Percentiles rank a stretch among this genome's conserved stretches.
phyloP scores from a whole-genome alignment of 1,140 invertebrate species.

The Homalodisca vitripennis region DNA sequence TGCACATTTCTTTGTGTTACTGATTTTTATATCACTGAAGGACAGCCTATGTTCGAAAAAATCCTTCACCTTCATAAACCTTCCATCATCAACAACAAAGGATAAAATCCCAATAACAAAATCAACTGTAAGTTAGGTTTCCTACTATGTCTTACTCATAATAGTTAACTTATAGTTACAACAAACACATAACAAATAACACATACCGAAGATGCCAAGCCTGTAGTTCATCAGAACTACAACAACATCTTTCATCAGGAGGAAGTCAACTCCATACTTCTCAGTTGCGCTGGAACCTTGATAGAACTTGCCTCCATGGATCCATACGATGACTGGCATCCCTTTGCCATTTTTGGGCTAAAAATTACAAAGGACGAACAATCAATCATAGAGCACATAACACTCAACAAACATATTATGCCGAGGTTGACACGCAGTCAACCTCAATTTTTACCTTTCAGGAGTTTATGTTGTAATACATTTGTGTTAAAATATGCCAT shows the following conservation, averaged over 20 bases:
- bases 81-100: too few relatives aligned
- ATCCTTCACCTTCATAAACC: too few relatives aligned
- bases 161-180: too few relatives aligned
- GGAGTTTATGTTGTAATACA: not conserved
- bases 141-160: too few relatives aligned
- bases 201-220: slow-evolving; percentile 45
- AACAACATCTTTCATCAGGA: slow-evolving; percentile 49
- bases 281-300: slow-evolving; percentile 39
- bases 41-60: too few relatives aligned
- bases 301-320: slow-evolving; percentile 55
- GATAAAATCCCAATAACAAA: too few relatives aligned
- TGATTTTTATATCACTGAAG: too few relatives aligned
- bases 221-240: slow-evolving; percentile 53
- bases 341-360: slow-evolving; percentile 1
- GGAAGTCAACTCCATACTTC: slow-evolving; percentile 44
- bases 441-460: not conserved
- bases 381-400: too few relatives aligned
- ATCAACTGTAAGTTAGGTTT: too few relatives aligned
- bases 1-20: too few relatives aligned
- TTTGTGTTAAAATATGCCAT: not conserved
- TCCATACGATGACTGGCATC: slow-evolving; percentile 54
- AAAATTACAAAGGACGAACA: not conserved
- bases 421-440: not conserved
- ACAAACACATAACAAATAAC: slow-evolving; percentile 16
- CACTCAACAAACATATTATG: not conserved